A percentile compares a stretch with the other conserved stretches of the same genome.
phyloP scores from a whole-genome alignment of 2,113 vertebrate species.

The Trichechus manatus region DNA sequence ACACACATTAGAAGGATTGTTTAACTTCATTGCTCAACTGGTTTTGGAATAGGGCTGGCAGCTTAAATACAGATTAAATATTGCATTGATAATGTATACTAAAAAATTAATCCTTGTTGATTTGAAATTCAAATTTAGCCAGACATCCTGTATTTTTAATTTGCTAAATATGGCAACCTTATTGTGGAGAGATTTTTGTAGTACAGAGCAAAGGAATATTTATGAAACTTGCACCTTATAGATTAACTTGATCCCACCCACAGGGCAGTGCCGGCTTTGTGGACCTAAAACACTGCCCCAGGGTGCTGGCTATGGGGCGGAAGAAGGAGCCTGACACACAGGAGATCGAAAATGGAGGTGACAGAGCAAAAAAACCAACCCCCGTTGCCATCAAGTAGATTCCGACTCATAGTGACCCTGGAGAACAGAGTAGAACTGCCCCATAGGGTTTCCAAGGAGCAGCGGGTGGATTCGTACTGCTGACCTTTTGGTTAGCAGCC shows the following conservation, averaged over 20 bases:
- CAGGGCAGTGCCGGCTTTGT: not conserved
- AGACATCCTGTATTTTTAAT: not conserved
- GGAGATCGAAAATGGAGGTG: not conserved
- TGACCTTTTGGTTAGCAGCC: too few species aligned
- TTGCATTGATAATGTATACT: not conserved
- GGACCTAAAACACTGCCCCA: not conserved
- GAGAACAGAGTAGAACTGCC: too few species aligned
- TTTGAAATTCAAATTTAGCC: conserved; percentile 34
- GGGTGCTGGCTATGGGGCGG: not conserved
- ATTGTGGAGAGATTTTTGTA: conserved; percentile 13
- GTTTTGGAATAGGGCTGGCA: conserved; percentile 15
- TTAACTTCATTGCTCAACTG: conserved; percentile 1
- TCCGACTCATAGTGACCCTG: too few species aligned
- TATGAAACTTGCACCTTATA: not conserved
- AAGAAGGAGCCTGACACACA: not conserved
- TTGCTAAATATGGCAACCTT: not conserved
- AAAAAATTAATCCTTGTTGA: not conserved
- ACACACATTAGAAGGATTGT: not conserved
- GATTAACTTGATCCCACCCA: not conserved
- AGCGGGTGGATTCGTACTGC: too few species aligned
- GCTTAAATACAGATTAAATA: conserved; percentile 43
- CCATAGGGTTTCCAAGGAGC: too few species aligned
- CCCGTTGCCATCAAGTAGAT: too few species aligned
- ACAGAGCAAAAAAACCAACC: not conserved
- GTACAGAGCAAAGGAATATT: not conserved